Percentiles rank a stretch among this genome's conserved stretches.
These are phyloP conservation scores for Candidula unifasciata DNA, from an alignment of 2,888 invertebrate species.

Conservation along the genomic window DNA sequence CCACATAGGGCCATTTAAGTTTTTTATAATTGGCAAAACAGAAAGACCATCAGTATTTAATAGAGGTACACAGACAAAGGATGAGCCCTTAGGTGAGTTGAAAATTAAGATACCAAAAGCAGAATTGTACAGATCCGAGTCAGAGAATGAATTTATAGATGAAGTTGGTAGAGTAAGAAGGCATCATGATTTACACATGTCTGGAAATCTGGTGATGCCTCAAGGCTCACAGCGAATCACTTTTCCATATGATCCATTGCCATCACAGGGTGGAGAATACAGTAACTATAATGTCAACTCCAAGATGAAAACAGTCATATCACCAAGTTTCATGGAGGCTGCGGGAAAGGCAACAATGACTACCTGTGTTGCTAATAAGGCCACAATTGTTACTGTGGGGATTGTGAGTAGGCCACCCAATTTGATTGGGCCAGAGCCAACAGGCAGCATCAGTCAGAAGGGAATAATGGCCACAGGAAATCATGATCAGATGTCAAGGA, in stretches of 20 bases:
- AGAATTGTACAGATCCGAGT: conserved; percentile 47
- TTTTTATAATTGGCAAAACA: conserved; percentile 49
- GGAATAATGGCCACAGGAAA: conserved; percentile 58
- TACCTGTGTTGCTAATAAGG: conserved; percentile 65
- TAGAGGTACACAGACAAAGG: conserved; percentile 47
- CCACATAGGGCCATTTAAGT: conserved; percentile 45
- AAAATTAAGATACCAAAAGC: conserved; percentile 51
- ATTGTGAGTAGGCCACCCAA: conserved; percentile 60
- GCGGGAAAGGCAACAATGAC: conserved; percentile 68
- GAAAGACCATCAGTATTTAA: conserved; percentile 47
- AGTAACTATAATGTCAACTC: conserved; percentile 41
- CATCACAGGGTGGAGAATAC: conserved; percentile 38
- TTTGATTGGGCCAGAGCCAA: conserved; percentile 47
- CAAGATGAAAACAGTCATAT: conserved; percentile 60
- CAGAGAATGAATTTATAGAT: conserved; percentile 42
- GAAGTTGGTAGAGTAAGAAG: conserved; percentile 36
- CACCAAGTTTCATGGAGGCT: conserved; percentile 67
- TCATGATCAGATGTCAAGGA: background rate
- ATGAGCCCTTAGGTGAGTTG: conserved; percentile 44
- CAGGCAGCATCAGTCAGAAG: conserved; percentile 56
- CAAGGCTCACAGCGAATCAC: conserved; percentile 47
- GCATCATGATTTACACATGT: conserved; percentile 9
- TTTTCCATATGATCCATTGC: conserved; percentile 50
- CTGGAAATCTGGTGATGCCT: conserved; percentile 4
- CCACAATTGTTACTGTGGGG: conserved; percentile 67